phyloP scores from a whole-genome alignment of 2,797 vertebrate genomes.

The Arremon aurantiirostris region DNA sequence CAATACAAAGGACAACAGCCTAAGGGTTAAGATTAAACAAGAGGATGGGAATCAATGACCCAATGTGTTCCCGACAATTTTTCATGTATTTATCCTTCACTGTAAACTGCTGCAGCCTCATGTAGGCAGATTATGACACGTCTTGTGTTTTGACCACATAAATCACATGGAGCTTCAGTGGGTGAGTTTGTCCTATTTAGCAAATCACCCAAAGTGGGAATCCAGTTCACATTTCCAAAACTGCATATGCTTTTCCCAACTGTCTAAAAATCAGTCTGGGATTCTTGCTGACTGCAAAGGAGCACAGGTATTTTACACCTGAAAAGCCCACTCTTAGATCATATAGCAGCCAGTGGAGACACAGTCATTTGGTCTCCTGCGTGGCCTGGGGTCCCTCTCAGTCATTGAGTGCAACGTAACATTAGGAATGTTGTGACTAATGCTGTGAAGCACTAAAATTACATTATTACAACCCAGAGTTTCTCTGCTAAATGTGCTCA shows the following conservation, averaged over 20 bases:
- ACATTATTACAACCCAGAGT: not conserved
- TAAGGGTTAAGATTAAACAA: not conserved
- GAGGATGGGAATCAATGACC: not conserved
- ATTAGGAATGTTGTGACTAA: not conserved
- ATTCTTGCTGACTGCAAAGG: not conserved
- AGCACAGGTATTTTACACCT: not conserved
- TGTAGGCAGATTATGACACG: not conserved
- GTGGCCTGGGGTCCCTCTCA: not conserved
- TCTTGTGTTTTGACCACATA: not conserved
- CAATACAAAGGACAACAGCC: not conserved
- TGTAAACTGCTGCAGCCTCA: not conserved
- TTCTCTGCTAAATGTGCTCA: not conserved
- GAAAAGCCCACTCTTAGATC: not conserved
- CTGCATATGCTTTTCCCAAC: not conserved
- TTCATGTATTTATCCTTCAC: not conserved
- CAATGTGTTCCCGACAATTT: rapidly evolving
- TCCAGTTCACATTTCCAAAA: not conserved
- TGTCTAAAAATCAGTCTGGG: not conserved
- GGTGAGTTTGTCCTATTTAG: not conserved
- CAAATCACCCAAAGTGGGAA: not conserved
- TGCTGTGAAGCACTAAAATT: not conserved
- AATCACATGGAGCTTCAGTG: not conserved
- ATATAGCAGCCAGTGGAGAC: not conserved
- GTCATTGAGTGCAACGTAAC: not conserved
- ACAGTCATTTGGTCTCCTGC: not conserved